Evolutionary conservation across 1,140 invertebrate species (phyloP), one percentile per base, ranked within the genome.

Genomic region (Aphis craccivora): DNA sequence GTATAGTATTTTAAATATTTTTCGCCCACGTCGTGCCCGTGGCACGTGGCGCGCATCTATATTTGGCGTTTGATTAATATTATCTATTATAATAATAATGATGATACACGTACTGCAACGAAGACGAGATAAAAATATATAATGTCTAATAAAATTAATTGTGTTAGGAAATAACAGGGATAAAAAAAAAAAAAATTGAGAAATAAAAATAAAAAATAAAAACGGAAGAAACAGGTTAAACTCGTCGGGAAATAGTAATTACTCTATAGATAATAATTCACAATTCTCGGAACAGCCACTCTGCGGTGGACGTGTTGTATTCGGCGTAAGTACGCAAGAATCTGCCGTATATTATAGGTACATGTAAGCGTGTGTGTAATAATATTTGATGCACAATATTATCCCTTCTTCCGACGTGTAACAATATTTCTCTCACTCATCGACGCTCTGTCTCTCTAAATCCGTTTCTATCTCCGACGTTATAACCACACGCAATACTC

Each of bases 151-250:
- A 18, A 60, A 18, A 60, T 60, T 60, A 30, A n/a, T n/a, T n/a
- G 60, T 2, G 60, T 76, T 18, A 18, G n/a, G n/a, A n/a, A n/a
- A 35, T 76, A 76, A 76, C 14, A 14, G 83, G 83, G 37, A 23
- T 30, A 81, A 81, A 81, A 18, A 76, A 43, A 37, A 40, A 83
- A 83, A 83, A 83, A 83, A 23, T n/a, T 60, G 60, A 76, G 60
- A 86, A 86, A 86, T 43, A 87, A 87, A 45, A 87, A 87, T 1
- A 35, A 53, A 51, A 51, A 51, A 51, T 8, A 88, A 88, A 67
- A 25, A 87, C 51, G 67, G 53, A 37, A 89, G 37, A 91, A 94
- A 89, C 84, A 53, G 92, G 83, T 92, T 94, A 48, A 94, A 93
- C n/a, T 1, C 89, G 53, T 30, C 51, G 93, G 89, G 91, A 90